Conservation (phyloP, 2,888 invertebrate genomes). For the Sepioteuthis lessoniana region DNA sequence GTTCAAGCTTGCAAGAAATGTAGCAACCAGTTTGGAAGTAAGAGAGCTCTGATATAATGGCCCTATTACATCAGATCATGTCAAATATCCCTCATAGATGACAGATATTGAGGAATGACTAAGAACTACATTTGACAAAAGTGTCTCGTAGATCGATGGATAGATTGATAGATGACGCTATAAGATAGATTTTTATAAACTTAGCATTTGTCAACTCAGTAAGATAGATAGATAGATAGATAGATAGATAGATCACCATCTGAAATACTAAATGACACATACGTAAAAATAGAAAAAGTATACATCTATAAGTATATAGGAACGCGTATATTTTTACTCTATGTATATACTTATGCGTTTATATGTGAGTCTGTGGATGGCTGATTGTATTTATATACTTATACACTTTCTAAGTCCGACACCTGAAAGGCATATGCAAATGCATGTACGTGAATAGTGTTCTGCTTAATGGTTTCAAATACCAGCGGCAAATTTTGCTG, state of each 20-base stretch:
- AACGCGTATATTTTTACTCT: background rate
- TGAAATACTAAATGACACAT: background rate
- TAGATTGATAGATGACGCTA: too few relatives aligned
- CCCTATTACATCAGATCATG: too few relatives aligned
- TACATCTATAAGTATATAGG: background rate
- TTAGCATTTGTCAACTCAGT: too few relatives aligned
- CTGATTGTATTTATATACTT: background rate
- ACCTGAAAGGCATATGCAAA: constrained; percentile 8
- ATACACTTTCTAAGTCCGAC: background rate
- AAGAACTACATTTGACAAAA: too few relatives aligned
- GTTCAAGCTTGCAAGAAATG: too few relatives aligned
- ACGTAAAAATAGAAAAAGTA: background rate
- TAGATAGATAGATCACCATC: background rate
- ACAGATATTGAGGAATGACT: too few relatives aligned
- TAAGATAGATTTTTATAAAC: too few relatives aligned
- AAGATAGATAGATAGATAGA: background rate
- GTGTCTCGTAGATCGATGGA: too few relatives aligned
- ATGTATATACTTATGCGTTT: background rate
- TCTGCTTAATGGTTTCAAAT: background rate
- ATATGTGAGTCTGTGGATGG: background rate
- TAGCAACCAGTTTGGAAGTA: too few relatives aligned
- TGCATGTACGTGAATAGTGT: background rate
- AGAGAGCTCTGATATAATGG: too few relatives aligned
- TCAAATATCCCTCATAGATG: too few relatives aligned
- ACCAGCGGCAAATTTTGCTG: background rate